Conservation (phyloP, 2,888 invertebrate genomes). For the Trichogramma evanescens region DNA sequence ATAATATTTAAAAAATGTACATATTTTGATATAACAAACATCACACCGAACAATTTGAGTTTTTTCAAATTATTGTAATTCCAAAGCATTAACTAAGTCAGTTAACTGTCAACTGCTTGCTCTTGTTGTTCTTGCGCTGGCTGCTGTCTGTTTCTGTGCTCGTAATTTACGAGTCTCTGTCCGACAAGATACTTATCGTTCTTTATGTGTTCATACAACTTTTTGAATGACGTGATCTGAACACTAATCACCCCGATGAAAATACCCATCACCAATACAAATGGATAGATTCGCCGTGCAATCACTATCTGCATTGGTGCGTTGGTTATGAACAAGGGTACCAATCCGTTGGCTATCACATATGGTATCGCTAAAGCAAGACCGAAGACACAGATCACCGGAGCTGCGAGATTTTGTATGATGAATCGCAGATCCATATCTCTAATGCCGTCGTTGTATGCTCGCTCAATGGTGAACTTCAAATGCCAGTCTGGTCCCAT, state of each 20-base stretch:
- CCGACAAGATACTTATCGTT: constrained; percentile 99
- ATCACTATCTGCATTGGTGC: constrained; percentile 67
- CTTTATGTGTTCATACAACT: constrained; percentile 95
- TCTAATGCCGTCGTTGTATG: constrained; percentile 87
- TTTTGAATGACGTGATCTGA: constrained; percentile 88
- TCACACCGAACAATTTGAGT: constrained; percentile 2
- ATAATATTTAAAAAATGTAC: too few relatives aligned
- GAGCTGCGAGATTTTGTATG: constrained; percentile 77
- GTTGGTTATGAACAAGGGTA: constrained; percentile 62
- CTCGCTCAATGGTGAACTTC: constrained; percentile 83
- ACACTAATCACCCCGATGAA: constrained; percentile 67
- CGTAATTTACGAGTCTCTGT: constrained; percentile 93
- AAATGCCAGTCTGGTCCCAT: constrained; percentile 98
- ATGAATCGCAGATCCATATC: constrained; percentile 88
- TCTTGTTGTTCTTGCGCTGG: constrained; percentile 28
- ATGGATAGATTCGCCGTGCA: constrained; percentile 82
- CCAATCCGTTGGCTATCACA: constrained; percentile 71
- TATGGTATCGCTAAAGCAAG: constrained; percentile 90
- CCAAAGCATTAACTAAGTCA: neutral
- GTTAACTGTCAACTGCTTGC: constrained; percentile 9
- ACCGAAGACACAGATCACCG: constrained; percentile 82
- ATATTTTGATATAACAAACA: neutral
- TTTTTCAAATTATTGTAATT: constrained; percentile 2
- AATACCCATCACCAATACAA: constrained; percentile 66
- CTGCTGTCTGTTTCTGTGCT: constrained; percentile 64